These are phyloP conservation scores for Cyclophora punctaria DNA, from an alignment of 2,888 invertebrate species.

Conservation along the genomic window DNA sequence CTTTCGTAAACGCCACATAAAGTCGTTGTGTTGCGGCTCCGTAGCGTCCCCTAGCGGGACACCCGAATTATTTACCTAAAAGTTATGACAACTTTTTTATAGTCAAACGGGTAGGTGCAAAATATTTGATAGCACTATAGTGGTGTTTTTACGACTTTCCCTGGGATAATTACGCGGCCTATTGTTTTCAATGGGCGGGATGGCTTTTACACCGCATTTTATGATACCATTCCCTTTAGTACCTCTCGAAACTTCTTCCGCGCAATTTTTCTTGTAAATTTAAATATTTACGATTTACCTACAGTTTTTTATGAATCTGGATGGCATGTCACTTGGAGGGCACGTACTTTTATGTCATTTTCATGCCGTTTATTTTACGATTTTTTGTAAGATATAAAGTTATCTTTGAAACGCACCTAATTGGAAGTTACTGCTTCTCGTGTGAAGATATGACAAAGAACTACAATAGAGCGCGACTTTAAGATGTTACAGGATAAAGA, in stretches of 20 bases:
- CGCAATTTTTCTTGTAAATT: slow-evolving; percentile 15
- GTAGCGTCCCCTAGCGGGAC: slow-evolving; percentile 6
- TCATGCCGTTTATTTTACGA: too few relatives aligned
- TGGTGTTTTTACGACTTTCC: slow-evolving; percentile 45
- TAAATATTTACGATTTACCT: slow-evolving; percentile 7
- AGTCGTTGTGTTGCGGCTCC: too few relatives aligned
- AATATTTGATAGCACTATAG: slow-evolving; percentile 56
- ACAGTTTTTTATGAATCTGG: too few relatives aligned
- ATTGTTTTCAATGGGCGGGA: slow-evolving; percentile 41
- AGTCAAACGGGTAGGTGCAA: slow-evolving; percentile 39
- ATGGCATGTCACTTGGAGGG: too few relatives aligned
- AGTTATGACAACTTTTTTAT: slow-evolving; percentile 22
- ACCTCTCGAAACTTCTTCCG: slow-evolving; percentile 18
- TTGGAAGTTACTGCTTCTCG: too few relatives aligned
- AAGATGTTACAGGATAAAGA: too few relatives aligned
- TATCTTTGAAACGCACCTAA: too few relatives aligned
- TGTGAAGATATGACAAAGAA: too few relatives aligned
- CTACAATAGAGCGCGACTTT: too few relatives aligned
- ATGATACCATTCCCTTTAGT: slow-evolving; percentile 26
- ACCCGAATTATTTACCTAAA: slow-evolving; percentile 18
- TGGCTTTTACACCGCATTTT: slow-evolving; percentile 28
- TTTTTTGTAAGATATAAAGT: too few relatives aligned
- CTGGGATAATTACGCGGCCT: slow-evolving; percentile 49
- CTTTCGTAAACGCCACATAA: too few relatives aligned
- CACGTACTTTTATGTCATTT: too few relatives aligned